Conservation (phyloP, 2,797 vertebrate species). For the Menidia menidia region DNA sequence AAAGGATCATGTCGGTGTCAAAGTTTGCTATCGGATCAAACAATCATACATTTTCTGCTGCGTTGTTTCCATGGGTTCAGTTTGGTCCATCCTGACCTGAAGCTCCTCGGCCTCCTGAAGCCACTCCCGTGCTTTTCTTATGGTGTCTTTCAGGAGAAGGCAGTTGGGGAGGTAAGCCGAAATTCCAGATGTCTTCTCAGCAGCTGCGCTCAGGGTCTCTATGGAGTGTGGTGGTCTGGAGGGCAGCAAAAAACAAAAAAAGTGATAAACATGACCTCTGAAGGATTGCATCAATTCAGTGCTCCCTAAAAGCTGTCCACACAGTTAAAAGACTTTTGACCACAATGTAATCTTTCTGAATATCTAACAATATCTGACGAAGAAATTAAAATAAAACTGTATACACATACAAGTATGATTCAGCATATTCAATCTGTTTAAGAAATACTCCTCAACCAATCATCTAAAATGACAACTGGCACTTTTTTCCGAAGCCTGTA, state of each 20-base stretch:
- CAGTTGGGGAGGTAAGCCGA: conserved; percentile 91
- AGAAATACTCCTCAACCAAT: conserved; percentile 3
- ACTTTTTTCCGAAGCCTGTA: conserved; percentile 18
- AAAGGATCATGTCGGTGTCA: background rate
- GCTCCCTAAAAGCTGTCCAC: background rate
- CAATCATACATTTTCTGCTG: background rate
- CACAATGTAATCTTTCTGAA: conserved; percentile 12
- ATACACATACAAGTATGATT: background rate
- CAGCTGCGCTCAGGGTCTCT: conserved; percentile 85
- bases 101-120: conserved; percentile 90
- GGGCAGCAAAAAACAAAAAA: conserved; percentile 34
- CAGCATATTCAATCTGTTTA: conserved; percentile 8
- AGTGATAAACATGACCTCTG: conserved; percentile 1
- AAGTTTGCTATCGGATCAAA: background rate
- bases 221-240: conserved; percentile 90
- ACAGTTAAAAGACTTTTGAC: conserved; percentile 4
- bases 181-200: conserved; percentile 89
- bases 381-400: conserved; percentile 26
- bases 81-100: conserved; percentile 83
- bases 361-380: conserved; percentile 11
- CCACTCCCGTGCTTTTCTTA: conserved; percentile 92
- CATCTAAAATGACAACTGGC: conserved; percentile 2
- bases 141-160: conserved; percentile 87
- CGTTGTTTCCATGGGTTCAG: no score
- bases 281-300: conserved; percentile 16